These are phyloP conservation scores for Helicorthomorpha holstii DNA, from an alignment of 1,140 invertebrate species.

Conservation along the genomic window DNA sequence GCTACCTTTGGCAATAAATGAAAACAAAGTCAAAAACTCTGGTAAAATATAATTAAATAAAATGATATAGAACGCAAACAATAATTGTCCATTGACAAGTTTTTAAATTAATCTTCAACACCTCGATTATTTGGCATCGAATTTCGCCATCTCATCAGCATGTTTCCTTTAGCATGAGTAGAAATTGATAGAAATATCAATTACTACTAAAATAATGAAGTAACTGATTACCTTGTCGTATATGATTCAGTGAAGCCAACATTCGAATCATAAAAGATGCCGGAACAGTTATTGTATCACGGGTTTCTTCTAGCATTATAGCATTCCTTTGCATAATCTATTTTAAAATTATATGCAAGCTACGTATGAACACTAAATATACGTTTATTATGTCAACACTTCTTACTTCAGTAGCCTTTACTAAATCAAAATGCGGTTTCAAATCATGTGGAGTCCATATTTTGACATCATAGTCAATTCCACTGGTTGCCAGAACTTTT, in stretches of 20 bases:
- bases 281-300: slow-evolving; percentile 75
- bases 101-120: too few relatives aligned
- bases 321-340: slow-evolving; percentile 66
- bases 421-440: slow-evolving; percentile 42
- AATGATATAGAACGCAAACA: too few relatives aligned
- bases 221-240: slow-evolving; percentile 40
- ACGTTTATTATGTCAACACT: background rate
- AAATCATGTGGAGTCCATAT: slow-evolving; percentile 54
- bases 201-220: background rate
- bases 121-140: too few relatives aligned
- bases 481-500: slow-evolving; percentile 57
- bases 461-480: slow-evolving; percentile 81
- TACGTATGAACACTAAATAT: background rate
- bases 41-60: too few relatives aligned
- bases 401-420: slow-evolving; percentile 48
- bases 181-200: background rate
- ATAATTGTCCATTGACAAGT: too few relatives aligned
- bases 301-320: slow-evolving; percentile 72
- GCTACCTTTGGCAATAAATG: too few relatives aligned
- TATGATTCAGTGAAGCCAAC: slow-evolving; percentile 58
- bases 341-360: background rate
- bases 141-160: too few relatives aligned
- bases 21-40: too few relatives aligned
- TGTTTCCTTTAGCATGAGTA: too few relatives aligned
- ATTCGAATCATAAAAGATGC: slow-evolving; percentile 76